phyloP scores from a whole-genome alignment of 2,888 invertebrate genomes.

The Andrena praecox region DNA sequence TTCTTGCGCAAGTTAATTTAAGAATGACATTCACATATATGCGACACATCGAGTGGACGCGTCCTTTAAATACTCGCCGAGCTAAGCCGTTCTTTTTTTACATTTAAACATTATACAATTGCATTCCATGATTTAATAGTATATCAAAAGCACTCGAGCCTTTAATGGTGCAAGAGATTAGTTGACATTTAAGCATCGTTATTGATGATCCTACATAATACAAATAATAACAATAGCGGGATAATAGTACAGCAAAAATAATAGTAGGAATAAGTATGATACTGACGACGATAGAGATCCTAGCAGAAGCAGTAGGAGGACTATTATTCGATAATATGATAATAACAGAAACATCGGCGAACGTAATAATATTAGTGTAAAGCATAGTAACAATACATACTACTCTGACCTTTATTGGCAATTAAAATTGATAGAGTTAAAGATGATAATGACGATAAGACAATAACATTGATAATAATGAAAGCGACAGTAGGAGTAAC shows the following conservation, averaged over 20 bases:
- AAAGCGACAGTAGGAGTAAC: neutral
- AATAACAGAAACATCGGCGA: too few species aligned
- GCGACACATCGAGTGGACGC: neutral
- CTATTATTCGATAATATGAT: too few species aligned
- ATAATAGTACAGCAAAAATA: neutral
- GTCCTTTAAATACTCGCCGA: neutral
- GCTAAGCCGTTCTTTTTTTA: neutral
- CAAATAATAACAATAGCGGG: neutral
- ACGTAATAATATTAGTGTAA: neutral
- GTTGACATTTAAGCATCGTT: neutral
- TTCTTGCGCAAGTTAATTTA: neutral
- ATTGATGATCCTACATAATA: neutral
- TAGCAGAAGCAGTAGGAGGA: too few species aligned
- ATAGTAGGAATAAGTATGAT: slow-evolving; percentile 7
- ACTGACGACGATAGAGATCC: neutral
- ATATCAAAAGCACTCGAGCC: neutral
- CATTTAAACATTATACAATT: slow-evolving; percentile 2
- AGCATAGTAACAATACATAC: neutral
- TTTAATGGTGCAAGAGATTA: neutral
- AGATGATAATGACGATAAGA: neutral
- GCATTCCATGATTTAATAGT: neutral
- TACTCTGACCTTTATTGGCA: neutral
- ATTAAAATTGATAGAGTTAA: neutral
- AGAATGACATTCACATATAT: neutral
- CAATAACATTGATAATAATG: neutral